Evolutionary conservation across 2,888 invertebrate species (phyloP).

Genomic region (Cerastoderma edule): DNA sequence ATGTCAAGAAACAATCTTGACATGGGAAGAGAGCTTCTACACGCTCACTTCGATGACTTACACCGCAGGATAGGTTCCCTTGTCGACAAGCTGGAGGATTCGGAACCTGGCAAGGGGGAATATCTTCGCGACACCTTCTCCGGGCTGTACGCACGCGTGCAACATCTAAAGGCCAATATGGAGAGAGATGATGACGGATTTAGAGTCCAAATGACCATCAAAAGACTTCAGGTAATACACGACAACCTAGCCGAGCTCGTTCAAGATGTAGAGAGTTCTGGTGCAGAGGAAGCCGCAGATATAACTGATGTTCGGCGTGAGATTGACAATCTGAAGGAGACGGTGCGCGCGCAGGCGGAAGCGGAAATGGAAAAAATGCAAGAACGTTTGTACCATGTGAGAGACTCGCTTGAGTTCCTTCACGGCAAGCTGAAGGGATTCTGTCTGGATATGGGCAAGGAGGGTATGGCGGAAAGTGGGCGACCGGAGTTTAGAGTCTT

Average conservation of each 20-base stretch:
- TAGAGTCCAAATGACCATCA: constrained; percentile 18
- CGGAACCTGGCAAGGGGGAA: no score
- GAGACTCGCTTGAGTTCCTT: constrained; percentile 10
- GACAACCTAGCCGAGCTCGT: constrained; percentile 23
- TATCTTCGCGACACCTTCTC: no score
- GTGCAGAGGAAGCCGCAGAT: neutral
- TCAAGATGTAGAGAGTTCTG: neutral
- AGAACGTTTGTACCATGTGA: constrained; percentile 3
- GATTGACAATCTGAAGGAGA: constrained; percentile 10
- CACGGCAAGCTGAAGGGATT: neutral
- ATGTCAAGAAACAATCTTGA: no score
- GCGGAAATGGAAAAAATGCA: constrained; percentile 20
- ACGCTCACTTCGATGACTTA: no score
- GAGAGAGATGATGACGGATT: constrained; percentile 20
- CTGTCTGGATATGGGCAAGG: neutral
- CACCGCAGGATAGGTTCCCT: no score
- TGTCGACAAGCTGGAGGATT: no score
- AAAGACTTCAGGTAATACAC: neutral
- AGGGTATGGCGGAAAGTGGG: neutral
- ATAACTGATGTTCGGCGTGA: neutral
- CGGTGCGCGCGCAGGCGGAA: constrained; percentile 16
- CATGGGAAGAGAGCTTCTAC: no score
- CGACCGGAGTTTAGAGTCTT: neutral
- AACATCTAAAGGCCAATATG: constrained; percentile 13
- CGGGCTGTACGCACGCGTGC: no score